Conservation (phyloP, 2,797 vertebrate species). For the Sebastiscus albofasciatus region DNA sequence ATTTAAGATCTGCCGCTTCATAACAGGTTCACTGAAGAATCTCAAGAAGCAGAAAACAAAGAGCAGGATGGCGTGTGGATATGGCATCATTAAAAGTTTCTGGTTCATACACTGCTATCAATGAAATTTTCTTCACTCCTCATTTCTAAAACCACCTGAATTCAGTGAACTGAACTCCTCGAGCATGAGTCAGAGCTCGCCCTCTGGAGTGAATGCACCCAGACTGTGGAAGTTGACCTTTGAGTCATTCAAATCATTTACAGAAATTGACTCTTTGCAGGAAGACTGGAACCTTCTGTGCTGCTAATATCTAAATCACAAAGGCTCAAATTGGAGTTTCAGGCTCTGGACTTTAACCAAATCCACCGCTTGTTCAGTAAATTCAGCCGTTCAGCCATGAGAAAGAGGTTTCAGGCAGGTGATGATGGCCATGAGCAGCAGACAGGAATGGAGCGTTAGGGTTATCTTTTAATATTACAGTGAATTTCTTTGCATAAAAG, state of each 20-base stretch:
- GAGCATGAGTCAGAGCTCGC: conserved; percentile 38
- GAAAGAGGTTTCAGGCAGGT: conserved; percentile 1
- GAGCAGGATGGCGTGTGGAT: neutral
- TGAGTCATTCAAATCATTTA: conserved; percentile 56
- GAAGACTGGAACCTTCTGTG: conserved; percentile 4
- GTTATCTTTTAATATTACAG: neutral
- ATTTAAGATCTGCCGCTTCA: conserved; percentile 9
- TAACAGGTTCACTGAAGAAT: conserved; percentile 14
- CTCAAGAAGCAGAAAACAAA: conserved; percentile 10
- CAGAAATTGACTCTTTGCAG: conserved; percentile 40
- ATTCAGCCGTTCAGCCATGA: neutral
- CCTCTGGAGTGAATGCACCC: conserved; percentile 43
- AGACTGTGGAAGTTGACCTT: conserved; percentile 56
- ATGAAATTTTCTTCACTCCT: conserved; percentile 2
- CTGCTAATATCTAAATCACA: conserved; percentile 44
- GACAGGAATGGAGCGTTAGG: neutral
- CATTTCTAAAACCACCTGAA: conserved; percentile 40
- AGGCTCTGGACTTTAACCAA: conserved; percentile 9
- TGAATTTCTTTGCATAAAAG: neutral
- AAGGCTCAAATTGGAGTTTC: conserved; percentile 12
- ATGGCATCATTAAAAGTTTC: conserved; percentile 54
- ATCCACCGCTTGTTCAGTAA: neutral
- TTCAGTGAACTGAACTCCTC: conserved; percentile 22
- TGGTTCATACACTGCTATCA: conserved; percentile 35
- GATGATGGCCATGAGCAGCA: conserved; percentile 6